A percentile compares a stretch with the other conserved stretches of the same genome.
Evolutionary conservation across 2,888 invertebrate species (phyloP).

Genomic region (Choreutis nemorana): DNA sequence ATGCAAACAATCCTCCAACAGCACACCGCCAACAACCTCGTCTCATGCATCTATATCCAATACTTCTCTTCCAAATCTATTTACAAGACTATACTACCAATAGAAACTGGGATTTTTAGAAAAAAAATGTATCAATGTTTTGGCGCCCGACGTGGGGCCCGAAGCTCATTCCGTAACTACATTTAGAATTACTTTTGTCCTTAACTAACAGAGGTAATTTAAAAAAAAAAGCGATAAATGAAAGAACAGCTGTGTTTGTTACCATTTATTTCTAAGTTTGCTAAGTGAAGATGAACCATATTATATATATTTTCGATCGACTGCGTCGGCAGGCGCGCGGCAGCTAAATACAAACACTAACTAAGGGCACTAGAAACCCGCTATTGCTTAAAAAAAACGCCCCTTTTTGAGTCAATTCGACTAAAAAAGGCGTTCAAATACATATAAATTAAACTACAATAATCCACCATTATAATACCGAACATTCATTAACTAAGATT

Average conservation of each 20-base stretch:
- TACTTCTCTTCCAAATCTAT: no score
- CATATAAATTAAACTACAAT: no score
- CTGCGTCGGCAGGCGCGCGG: constrained; percentile 55
- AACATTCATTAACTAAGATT: no score
- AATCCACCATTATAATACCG: no score
- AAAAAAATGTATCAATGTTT: neutral
- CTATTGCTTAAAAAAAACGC: constrained; percentile 17
- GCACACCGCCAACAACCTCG: no score
- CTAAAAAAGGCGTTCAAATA: constrained; percentile 3
- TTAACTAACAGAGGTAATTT: constrained; percentile 36
- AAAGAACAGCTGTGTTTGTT: constrained; percentile 61
- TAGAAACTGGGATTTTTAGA: neutral
- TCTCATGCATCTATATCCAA: no score
- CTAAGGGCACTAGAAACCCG: constrained; percentile 34
- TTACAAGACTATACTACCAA: neutral
- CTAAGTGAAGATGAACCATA: constrained; percentile 63
- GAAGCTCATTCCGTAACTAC: constrained; percentile 41
- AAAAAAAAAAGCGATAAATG: constrained; percentile 56
- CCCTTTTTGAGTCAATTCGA: constrained; percentile 19
- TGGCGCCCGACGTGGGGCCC: constrained; percentile 40
- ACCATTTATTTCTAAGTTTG: constrained; percentile 57
- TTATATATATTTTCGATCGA: constrained; percentile 28
- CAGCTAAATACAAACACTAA: constrained; percentile 38
- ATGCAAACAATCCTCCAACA: no score
- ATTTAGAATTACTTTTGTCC: constrained; percentile 27